phyloP scores from a whole-genome alignment of 2,797 vertebrate species.

The Anabacerthia variegaticeps region DNA sequence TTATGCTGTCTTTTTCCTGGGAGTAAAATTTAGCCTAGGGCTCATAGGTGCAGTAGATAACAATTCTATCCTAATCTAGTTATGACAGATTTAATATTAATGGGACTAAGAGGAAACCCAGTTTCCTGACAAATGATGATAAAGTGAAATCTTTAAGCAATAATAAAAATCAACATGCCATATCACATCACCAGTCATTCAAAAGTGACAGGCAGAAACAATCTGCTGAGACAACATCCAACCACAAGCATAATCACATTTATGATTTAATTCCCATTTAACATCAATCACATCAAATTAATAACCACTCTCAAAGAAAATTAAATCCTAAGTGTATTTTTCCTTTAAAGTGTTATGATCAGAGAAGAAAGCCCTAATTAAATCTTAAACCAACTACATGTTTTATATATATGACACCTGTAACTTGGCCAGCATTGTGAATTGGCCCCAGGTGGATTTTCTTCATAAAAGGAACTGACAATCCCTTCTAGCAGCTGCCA shows the following conservation, averaged over 20 bases:
- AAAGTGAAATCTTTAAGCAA: slow-evolving; percentile 78
- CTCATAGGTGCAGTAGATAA: slow-evolving; percentile 28
- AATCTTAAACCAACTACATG: slow-evolving; percentile 63
- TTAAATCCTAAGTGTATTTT: slow-evolving; percentile 70
- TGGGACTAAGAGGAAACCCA: slow-evolving; percentile 45
- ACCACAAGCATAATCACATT: slow-evolving; percentile 54
- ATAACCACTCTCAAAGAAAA: slow-evolving; percentile 73
- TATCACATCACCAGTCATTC: slow-evolving; percentile 69
- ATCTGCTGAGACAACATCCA: slow-evolving; percentile 64
- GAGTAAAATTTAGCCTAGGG: neutral
- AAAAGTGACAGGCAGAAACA: slow-evolving; percentile 74
- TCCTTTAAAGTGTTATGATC: slow-evolving; percentile 54
- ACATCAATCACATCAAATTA: slow-evolving; percentile 77
- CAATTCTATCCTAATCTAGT: slow-evolving; percentile 18
- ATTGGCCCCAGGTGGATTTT: slow-evolving; percentile 35
- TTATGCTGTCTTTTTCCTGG: neutral
- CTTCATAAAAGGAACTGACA: slow-evolving; percentile 40
- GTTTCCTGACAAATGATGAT: slow-evolving; percentile 78
- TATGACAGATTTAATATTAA: slow-evolving; percentile 65
- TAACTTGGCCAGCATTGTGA: slow-evolving; percentile 50
- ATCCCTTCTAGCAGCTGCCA: slow-evolving; percentile 23
- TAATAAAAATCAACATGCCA: slow-evolving; percentile 75
- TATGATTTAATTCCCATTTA: slow-evolving; percentile 79
- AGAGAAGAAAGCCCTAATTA: slow-evolving; percentile 69
- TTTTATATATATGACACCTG: slow-evolving; percentile 37